Evolutionary conservation across 1,140 invertebrate species (phyloP), one percentile per base, ranked within the genome.

Genomic region (Platyscapa corneri): DNA sequence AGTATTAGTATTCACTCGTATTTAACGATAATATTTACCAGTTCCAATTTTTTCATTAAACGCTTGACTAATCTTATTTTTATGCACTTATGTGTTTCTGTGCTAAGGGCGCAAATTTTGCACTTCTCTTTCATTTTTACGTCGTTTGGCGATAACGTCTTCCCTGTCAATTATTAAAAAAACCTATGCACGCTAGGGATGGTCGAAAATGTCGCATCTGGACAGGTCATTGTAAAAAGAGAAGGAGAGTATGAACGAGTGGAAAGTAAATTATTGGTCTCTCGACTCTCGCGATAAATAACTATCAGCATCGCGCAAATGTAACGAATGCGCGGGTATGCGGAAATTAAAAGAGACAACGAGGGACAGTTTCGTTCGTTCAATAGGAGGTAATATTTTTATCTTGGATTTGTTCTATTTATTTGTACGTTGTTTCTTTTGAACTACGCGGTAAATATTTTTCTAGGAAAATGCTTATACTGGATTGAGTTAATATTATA

Each of bases 191-290:
- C 56, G 23, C 10, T 27, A 1, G 27, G 23, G 20, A 56, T 8
- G 23, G 65, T 53, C 72, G 84, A 87, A 88, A 87, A 86, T 78
- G 86, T 86, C 39, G 77, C 70, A 27, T 34, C 60, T 49, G 74
- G 82, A 83, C 32, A 64, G 46, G 34, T 34, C 53, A 75, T 60
- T 64, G 70, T 46, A 39, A 34, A 34, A 34, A 23, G 76, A 65
- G 42, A 82, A 82, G 86, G 83, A 87, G 78, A 86, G 83, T 86
- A 39, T 46, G 67, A 32, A 23, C 65, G 49, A 87, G 70, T 83
- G 78, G 78, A 87, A 88, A 88, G 88, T 89, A 88, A 89, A 91
- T 90, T 90, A 91, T 89, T 85, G 87, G 84, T 78, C 83, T 78
- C 82, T 89, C 87, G 86, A 83, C 82, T 80, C 75, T 42, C 79